phyloP scores from a whole-genome alignment of 1,140 invertebrate species.

The Eupristina koningsbergeri region DNA sequence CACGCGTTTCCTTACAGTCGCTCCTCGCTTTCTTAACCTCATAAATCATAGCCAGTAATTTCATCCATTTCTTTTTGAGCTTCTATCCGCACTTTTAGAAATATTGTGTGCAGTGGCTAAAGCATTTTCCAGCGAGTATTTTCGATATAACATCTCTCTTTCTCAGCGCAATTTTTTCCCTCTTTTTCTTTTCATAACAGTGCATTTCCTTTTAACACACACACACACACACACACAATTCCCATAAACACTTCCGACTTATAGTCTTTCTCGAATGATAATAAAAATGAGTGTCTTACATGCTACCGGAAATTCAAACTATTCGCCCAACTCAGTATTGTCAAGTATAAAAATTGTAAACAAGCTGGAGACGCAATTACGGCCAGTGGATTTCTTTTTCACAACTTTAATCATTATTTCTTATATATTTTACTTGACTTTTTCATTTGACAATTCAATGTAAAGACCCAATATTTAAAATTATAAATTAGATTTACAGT shows the following conservation, averaged over 20 bases:
- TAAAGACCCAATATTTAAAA: background rate
- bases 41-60: slow-evolving; percentile 58
- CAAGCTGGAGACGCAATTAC: background rate
- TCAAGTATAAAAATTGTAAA: slow-evolving; percentile 40
- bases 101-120: slow-evolving; percentile 37
- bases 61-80: slow-evolving; percentile 55
- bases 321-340: slow-evolving; percentile 52
- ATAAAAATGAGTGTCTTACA: slow-evolving; percentile 55
- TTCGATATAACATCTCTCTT: slow-evolving; percentile 7
- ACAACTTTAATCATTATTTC: background rate
- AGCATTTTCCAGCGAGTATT: slow-evolving; percentile 54
- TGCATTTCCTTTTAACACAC: slow-evolving; percentile 39
- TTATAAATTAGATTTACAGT: background rate
- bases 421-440: background rate
- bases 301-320: slow-evolving; percentile 60
- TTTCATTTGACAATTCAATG: background rate
- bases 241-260: slow-evolving; percentile 57
- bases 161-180: slow-evolving; percentile 52
- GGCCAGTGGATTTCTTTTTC: slow-evolving; percentile 22
- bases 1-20: background rate
- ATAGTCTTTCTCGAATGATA: slow-evolving; percentile 49
- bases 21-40: slow-evolving; percentile 35
- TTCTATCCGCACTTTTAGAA: slow-evolving; percentile 39
- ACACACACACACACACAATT: too few relatives aligned
- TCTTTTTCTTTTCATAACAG: slow-evolving; percentile 28